These are phyloP conservation scores for Agonopterix alstromeriana DNA, from an alignment of 2,888 invertebrate genomes.

Conservation along the genomic window DNA sequence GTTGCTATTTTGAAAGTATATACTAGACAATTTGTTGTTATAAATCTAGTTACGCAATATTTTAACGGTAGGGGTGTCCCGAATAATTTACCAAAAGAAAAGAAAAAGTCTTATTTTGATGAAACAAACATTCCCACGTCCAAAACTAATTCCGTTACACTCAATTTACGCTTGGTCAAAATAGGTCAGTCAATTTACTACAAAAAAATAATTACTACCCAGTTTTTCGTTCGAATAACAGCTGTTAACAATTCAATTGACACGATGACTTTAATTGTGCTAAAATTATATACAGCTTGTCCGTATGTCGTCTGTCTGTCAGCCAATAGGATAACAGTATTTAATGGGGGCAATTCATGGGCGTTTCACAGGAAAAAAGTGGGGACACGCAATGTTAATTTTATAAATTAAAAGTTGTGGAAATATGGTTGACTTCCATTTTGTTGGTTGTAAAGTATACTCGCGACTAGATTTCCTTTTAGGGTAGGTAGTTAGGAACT, in stretches of 20 bases:
- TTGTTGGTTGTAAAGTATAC: too few relatives aligned
- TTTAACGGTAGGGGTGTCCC: too few relatives aligned
- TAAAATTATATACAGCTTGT: conserved; percentile 2
- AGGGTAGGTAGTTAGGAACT: too few relatives aligned
- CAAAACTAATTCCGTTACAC: not conserved
- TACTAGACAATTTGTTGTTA: too few relatives aligned
- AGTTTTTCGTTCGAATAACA: not conserved
- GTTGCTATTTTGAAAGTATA: too few relatives aligned
- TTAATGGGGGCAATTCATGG: not conserved
- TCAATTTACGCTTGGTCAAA: not conserved
- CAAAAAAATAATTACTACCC: not conserved
- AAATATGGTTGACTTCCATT: too few relatives aligned
- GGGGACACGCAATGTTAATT: not conserved
- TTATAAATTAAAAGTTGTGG: too few relatives aligned
- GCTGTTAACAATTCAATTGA: conserved; percentile 2
- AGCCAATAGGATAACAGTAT: not conserved
- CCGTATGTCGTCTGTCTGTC: not conserved
- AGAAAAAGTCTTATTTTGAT: too few relatives aligned
- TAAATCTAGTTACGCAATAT: too few relatives aligned
- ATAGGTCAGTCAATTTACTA: not conserved
- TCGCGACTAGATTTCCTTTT: too few relatives aligned
- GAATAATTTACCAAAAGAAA: too few relatives aligned
- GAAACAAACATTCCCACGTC: too few relatives aligned
- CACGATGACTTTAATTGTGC: conserved; percentile 2
- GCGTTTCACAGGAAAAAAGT: not conserved